phyloP scores from a whole-genome alignment of 2,113 vertebrate species.

The Strigops habroptila region DNA sequence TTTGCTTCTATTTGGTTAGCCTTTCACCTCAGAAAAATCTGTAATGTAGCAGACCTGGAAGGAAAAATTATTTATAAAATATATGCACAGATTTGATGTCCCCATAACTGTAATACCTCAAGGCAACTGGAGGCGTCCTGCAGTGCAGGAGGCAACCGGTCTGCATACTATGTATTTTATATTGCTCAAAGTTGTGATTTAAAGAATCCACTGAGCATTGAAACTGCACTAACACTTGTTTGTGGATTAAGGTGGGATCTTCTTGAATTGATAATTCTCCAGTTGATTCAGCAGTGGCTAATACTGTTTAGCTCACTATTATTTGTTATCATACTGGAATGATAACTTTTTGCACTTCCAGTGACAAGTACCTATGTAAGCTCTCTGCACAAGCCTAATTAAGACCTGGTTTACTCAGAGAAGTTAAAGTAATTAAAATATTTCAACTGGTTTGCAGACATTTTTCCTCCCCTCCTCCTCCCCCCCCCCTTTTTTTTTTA shows the following conservation, averaged over 20 bases:
- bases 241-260: not conserved
- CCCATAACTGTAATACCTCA: not conserved
- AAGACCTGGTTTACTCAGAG: not conserved
- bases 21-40: constrained; percentile 22
- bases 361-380: not conserved
- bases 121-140: not conserved
- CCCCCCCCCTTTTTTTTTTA: too few relatives aligned
- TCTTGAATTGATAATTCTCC: not conserved
- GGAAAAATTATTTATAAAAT: not conserved
- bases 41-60: not conserved
- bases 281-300: not conserved
- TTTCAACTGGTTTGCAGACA: not conserved
- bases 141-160: not conserved
- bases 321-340: not conserved
- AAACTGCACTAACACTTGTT: not conserved
- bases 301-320: not conserved
- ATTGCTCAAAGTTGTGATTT: not conserved
- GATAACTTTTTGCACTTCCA: not conserved
- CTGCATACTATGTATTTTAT: not conserved
- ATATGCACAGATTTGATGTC: not conserved
- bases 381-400: not conserved
- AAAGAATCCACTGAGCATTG: not conserved
- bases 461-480: not conserved
- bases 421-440: not conserved
- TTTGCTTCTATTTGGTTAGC: not conserved